A percentile compares a stretch with the other conserved stretches of the same genome.
Conservation (phyloP, 2,888 invertebrate genomes). For the Catocala fraxini region DNA sequence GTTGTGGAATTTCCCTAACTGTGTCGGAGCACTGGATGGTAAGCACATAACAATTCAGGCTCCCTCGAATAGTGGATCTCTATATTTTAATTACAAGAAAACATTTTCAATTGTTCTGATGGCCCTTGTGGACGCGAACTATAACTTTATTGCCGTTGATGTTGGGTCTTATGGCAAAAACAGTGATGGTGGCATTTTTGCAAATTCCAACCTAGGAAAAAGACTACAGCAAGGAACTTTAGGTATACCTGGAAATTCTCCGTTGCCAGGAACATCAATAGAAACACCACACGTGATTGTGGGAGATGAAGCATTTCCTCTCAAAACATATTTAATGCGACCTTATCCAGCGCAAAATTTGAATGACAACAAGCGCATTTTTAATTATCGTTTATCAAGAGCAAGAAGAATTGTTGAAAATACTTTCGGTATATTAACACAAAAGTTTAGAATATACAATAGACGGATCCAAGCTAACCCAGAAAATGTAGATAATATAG, state of each 20-base stretch:
- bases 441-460: no score
- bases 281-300: no score
- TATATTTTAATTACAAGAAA: conserved; percentile 29
- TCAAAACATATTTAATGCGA: conserved; percentile 18
- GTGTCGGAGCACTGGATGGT: no score
- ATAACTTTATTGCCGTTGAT: conserved; percentile 26
- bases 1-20: no score
- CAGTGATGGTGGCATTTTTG: conserved; percentile 33
- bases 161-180: conserved; percentile 32
- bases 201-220: conserved; percentile 14
- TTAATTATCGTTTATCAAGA: conserved; percentile 12
- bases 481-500: neutral
- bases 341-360: conserved; percentile 4
- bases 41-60: no score
- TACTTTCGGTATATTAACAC: no score
- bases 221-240: conserved; percentile 1
- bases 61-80: conserved; percentile 23
- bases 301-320: conserved; percentile 8
- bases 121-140: conserved; percentile 29
- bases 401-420: conserved; percentile 6
- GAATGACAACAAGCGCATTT: neutral
- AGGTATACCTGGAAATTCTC: neutral
- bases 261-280: neutral
- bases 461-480: no score
- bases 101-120: conserved; percentile 22